Conservation (phyloP, 2,888 invertebrate genomes). For the Netelia melanura region DNA sequence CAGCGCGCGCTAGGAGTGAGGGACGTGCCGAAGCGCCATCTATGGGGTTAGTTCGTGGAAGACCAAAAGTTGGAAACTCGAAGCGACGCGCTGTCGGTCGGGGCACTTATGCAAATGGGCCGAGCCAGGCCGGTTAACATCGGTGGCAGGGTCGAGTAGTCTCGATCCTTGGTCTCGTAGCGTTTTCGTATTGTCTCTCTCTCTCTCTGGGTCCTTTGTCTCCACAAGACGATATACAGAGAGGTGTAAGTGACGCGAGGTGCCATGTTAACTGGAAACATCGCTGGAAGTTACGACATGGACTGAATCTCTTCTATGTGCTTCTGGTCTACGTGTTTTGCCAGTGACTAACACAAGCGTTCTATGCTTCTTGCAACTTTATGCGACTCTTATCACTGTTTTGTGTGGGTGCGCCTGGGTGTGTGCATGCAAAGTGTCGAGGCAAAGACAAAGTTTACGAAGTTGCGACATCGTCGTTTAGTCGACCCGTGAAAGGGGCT, state of each 20-base stretch:
- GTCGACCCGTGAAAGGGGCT: constrained; percentile 20
- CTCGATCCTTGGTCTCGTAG: background rate
- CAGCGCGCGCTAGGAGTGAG: background rate
- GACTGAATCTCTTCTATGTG: constrained; percentile 16
- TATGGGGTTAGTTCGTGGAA: background rate
- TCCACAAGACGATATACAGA: background rate
- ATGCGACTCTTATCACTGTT: background rate
- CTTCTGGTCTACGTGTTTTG: constrained; percentile 1
- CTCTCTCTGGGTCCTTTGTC: background rate
- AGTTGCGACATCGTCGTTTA: constrained; percentile 52
- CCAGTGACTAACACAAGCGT: background rate
- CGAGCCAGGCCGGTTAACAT: constrained; percentile 50
- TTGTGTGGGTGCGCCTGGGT: background rate
- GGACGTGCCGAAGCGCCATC: constrained; percentile 4
- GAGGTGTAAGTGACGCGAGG: constrained; percentile 47
- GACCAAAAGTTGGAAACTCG: constrained; percentile 62
- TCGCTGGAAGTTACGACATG: constrained; percentile 54
- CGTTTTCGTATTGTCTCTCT: background rate
- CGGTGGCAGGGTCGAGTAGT: constrained; percentile 6
- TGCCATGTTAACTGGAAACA: constrained; percentile 62
- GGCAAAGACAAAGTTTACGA: constrained; percentile 48
- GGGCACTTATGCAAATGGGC: constrained; percentile 66
- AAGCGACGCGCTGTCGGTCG: constrained; percentile 50
- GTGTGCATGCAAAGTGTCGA: constrained; percentile 25
- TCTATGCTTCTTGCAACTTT: background rate